Evolutionary conservation across 1,140 invertebrate genomes (phyloP).

Genomic region (Tetramorium simillimum): DNA sequence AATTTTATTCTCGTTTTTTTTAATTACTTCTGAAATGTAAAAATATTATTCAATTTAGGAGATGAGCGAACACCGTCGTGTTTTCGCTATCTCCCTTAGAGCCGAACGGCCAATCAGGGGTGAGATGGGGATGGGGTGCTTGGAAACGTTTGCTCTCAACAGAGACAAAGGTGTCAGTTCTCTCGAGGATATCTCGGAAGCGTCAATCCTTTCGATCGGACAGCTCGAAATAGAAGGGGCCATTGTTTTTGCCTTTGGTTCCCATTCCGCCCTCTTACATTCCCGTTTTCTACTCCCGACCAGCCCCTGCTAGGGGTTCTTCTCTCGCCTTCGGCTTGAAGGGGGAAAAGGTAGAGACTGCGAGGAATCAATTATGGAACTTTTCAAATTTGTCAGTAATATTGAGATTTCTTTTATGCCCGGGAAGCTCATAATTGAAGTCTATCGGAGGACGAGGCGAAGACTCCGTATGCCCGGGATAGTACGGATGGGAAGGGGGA

Average conservation of each 20-base stretch:
- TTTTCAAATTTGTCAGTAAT: conserved; percentile 86
- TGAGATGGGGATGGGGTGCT: conserved; percentile 52
- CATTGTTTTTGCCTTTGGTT: conserved; percentile 81
- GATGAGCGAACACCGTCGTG: conserved; percentile 20
- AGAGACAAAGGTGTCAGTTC: conserved; percentile 81
- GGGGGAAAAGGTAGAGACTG: conserved; percentile 60
- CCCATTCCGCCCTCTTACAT: conserved; percentile 74
- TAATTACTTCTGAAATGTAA: not conserved
- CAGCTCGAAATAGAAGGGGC: conserved; percentile 72
- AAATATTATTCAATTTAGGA: conserved; percentile 39
- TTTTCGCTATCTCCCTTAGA: conserved; percentile 41
- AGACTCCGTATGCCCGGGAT: conserved; percentile 53
- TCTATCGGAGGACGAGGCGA: conserved; percentile 81
- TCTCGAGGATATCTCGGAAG: conserved; percentile 80
- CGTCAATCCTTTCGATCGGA: conserved; percentile 83
- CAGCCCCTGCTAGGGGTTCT: not conserved
- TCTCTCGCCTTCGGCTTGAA: conserved; percentile 62
- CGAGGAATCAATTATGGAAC: conserved; percentile 85
- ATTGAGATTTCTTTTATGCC: conserved; percentile 86
- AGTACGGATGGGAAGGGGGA: conserved; percentile 63
- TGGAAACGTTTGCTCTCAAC: conserved; percentile 67
- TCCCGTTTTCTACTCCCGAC: conserved; percentile 54
- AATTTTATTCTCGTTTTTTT: not conserved
- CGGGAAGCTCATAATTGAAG: conserved; percentile 84
- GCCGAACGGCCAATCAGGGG: conserved; percentile 3